Percentiles rank a stretch among this genome's conserved stretches.
phyloP scores from a whole-genome alignment of 2,113 vertebrate species.

The Spizaetus ornatus region DNA sequence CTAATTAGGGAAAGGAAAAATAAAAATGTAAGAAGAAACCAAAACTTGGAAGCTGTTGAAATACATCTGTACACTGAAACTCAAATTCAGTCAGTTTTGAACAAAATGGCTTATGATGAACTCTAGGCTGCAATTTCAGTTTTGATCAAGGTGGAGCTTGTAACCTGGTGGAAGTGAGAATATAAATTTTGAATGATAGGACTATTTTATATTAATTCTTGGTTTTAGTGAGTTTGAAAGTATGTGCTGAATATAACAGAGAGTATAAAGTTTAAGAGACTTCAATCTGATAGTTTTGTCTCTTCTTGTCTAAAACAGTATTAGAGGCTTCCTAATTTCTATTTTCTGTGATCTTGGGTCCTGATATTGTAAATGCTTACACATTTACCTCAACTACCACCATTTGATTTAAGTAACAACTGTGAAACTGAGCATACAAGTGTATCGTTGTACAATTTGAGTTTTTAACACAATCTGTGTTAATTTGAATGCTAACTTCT shows the following conservation, averaged over 20 bases:
- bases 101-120: background rate
- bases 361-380: background rate
- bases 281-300: background rate
- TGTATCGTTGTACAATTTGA: background rate
- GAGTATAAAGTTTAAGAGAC: background rate
- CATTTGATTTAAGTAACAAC: background rate
- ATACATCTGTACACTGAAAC: background rate
- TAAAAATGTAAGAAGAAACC: background rate
- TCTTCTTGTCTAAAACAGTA: background rate
- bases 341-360: rapidly evolving
- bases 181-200: background rate
- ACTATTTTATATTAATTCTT: background rate
- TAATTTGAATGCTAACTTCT: background rate
- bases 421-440: background rate
- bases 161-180: background rate
- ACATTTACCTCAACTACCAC: background rate
- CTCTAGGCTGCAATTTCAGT: background rate
- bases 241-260: background rate
- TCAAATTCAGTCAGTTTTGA: background rate
- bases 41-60: background rate
- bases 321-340: background rate
- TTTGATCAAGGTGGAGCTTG: background rate
- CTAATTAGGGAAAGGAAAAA: background rate
- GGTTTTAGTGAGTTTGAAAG: background rate
- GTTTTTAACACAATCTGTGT: background rate